Conservation (phyloP, 2,113 vertebrate species). For the Hepsetus odoe region DNA sequence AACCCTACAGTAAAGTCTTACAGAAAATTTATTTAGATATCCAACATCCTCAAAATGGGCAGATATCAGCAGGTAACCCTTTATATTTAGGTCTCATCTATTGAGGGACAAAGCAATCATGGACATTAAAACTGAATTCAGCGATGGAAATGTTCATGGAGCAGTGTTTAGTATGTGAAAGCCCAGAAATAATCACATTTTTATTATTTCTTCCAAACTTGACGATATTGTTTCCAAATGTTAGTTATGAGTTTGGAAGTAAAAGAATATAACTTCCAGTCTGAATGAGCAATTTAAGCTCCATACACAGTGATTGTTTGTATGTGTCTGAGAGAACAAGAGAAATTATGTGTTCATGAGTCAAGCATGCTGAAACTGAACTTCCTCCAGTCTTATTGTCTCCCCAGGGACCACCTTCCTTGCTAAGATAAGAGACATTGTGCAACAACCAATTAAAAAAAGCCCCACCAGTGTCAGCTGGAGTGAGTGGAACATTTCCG, state of each 20-base stretch:
- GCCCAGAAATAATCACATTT: too few relatives aligned
- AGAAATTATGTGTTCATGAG: conserved; percentile 3
- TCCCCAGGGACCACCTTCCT: conserved; percentile 34
- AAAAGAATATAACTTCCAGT: background rate
- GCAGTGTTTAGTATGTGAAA: too few relatives aligned
- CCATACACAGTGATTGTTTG: background rate
- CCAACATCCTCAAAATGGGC: too few relatives aligned
- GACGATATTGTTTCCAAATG: too few relatives aligned
- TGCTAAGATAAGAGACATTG: conserved; percentile 29
- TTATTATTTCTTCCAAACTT: too few relatives aligned
- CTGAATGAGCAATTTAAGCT: background rate
- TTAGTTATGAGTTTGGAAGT: background rate
- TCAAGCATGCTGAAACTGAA: conserved; percentile 20
- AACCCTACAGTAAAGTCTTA: too few relatives aligned
- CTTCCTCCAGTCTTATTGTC: conserved; percentile 34
- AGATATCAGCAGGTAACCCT: too few relatives aligned
- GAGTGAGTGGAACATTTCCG: conserved; percentile 24
- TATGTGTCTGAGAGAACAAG: background rate
- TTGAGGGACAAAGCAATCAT: too few relatives aligned
- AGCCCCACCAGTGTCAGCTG: conserved; percentile 27
- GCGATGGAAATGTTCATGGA: too few relatives aligned
- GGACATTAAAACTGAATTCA: too few relatives aligned
- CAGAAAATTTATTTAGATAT: too few relatives aligned
- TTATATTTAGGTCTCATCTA: too few relatives aligned
- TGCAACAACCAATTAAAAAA: conserved; percentile 48